Conservation (phyloP, 1,140 invertebrate genomes). For the Conopomorpha cramerella region DNA sequence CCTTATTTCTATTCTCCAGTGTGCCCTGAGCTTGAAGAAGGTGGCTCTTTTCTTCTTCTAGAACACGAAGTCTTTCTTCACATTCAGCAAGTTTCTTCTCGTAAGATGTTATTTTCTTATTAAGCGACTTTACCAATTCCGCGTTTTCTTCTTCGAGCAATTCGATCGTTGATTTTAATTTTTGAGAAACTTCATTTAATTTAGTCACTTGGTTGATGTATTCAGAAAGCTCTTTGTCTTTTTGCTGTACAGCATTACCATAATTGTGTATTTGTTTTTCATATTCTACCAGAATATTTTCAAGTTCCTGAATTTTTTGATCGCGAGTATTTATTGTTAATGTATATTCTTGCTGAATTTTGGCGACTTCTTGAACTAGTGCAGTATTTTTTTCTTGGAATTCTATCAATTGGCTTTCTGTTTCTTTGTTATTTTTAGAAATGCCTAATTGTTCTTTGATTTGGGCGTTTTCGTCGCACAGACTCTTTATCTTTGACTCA, state of each 20-base stretch:
- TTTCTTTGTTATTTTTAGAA: conserved; percentile 25
- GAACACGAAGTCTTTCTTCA: conserved; percentile 41
- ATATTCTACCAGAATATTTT: conserved; percentile 39
- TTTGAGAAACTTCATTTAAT: conserved; percentile 51
- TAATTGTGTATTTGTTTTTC: conserved; percentile 41
- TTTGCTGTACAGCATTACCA: conserved; percentile 38
- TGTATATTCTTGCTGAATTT: conserved; percentile 35
- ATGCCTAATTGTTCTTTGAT: conserved; percentile 39
- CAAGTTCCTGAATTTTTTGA: conserved; percentile 35
- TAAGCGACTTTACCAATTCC: conserved; percentile 38
- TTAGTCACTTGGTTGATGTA: conserved; percentile 56
- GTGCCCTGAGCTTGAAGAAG: conserved; percentile 20
- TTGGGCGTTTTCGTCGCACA: conserved; percentile 33
- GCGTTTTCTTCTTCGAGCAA: conserved; percentile 52
- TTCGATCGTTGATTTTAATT: conserved; percentile 48
- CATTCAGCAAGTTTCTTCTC: conserved; percentile 44
- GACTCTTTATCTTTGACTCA: conserved; percentile 29
- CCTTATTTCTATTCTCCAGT: conserved; percentile 27
- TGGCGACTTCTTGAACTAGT: conserved; percentile 35
- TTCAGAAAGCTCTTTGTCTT: conserved; percentile 53
- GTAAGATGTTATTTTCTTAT: conserved; percentile 51
- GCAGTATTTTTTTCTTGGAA: conserved; percentile 17
- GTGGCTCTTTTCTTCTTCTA: conserved; percentile 44
- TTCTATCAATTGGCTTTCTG: conserved; percentile 18
- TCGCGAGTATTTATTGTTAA: conserved; percentile 24